Percentiles rank a stretch among this genome's conserved stretches.
Conservation (phyloP, 2,113 vertebrate genomes). For the Piaya cayana region DNA sequence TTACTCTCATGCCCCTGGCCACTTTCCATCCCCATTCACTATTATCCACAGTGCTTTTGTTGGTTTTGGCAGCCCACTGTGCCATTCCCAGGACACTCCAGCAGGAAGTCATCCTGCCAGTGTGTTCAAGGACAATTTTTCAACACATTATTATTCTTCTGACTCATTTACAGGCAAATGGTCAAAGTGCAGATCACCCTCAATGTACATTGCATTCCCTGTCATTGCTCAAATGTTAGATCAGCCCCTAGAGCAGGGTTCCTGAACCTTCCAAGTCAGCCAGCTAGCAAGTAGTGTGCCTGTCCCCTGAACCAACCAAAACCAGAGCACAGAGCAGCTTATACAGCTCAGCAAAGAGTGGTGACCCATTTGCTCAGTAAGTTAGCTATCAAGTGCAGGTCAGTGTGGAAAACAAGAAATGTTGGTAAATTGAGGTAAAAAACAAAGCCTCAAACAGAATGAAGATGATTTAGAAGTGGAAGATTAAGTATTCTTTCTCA, state of each 20-base stretch:
- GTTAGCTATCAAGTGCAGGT: not conserved
- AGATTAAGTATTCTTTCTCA: not conserved
- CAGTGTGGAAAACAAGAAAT: not conserved
- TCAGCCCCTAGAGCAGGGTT: not conserved
- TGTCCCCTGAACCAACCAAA: not conserved
- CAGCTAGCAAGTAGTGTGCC: not conserved
- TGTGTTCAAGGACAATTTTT: not conserved
- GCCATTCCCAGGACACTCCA: not conserved
- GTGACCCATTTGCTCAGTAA: not conserved
- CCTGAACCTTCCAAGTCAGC: not conserved
- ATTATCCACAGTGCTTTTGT: not conserved
- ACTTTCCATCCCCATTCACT: not conserved
- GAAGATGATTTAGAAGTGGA: not conserved
- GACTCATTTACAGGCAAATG: not conserved
- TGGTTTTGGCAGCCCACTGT: not conserved
- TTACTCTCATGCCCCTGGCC: not conserved
- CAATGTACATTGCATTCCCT: not conserved
- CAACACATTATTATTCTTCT: not conserved
- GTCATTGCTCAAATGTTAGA: accelerated
- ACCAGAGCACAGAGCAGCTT: not conserved
- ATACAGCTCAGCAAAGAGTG: not conserved
- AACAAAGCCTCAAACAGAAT: not conserved
- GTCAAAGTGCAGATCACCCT: not conserved
- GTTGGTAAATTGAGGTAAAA: not conserved
- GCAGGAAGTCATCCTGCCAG: not conserved